A percentile compares a stretch with the other conserved stretches of the same genome.
Evolutionary conservation across 64 coral and sea anemone species (phyloP).

Genomic region (Pocillopora damicornis): DNA sequence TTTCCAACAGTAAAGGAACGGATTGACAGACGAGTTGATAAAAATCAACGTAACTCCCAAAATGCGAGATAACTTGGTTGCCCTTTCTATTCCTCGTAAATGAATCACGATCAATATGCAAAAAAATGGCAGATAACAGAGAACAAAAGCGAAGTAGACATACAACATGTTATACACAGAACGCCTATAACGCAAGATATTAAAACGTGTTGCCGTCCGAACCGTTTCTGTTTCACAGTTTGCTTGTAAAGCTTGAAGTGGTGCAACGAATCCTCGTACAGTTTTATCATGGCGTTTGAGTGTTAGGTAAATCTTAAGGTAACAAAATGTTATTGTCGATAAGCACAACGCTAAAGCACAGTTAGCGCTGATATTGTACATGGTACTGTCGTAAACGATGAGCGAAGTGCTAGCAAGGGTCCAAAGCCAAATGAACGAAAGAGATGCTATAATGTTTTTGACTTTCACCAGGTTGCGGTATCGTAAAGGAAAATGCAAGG

Average conservation of each 20-base stretch:
- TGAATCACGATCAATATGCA: constrained; percentile 8
- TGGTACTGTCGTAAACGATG: constrained; percentile 6
- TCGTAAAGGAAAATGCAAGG: neutral
- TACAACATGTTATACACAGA: constrained; percentile 7
- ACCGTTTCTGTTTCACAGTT: neutral
- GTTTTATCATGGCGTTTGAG: constrained; percentile 1
- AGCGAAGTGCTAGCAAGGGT: neutral
- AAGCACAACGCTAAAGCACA: neutral
- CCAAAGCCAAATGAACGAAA: neutral
- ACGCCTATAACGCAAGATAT: neutral
- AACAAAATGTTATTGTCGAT: neutral
- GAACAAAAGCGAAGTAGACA: neutral
- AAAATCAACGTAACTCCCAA: neutral
- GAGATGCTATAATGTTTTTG: neutral
- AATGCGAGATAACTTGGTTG: neutral
- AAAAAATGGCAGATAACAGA: neutral
- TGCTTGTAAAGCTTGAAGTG: neutral
- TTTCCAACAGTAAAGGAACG: constrained; percentile 24
- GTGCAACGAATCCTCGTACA: neutral
- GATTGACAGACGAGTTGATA: constrained; percentile 23
- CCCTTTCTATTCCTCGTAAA: neutral
- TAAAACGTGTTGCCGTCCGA: neutral
- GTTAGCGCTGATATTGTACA: neutral
- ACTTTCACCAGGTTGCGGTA: neutral
- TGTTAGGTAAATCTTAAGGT: constrained; percentile 27